These are phyloP conservation scores for Drosophila insularis DNA, from an alignment of 1,140 invertebrate genomes.

Conservation along the genomic window DNA sequence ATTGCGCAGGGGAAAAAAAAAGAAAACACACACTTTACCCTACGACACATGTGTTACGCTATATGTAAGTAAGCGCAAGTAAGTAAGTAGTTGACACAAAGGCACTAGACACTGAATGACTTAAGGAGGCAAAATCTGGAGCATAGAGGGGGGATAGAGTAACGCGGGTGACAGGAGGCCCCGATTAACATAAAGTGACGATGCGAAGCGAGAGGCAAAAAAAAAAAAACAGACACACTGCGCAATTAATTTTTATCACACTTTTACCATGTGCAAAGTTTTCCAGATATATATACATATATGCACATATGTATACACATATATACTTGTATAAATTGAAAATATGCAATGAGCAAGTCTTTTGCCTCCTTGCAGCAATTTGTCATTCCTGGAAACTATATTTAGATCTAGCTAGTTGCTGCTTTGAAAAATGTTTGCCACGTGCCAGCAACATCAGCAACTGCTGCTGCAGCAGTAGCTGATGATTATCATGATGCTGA, in stretches of 20 bases:
- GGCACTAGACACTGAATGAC: slow-evolving; percentile 57
- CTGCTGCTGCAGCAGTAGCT: neutral
- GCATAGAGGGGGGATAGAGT: neutral
- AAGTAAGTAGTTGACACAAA: slow-evolving; percentile 52
- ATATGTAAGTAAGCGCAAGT: neutral
- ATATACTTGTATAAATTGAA: slow-evolving; percentile 1
- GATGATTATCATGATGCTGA: slow-evolving; percentile 18
- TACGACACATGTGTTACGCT: slow-evolving; percentile 15
- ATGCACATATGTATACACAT: slow-evolving; percentile 8
- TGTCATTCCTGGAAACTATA: slow-evolving; percentile 54
- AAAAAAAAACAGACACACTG: slow-evolving; percentile 40
- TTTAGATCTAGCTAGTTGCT: slow-evolving; percentile 53
- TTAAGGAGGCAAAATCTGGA: slow-evolving; percentile 15
- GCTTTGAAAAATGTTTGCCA: slow-evolving; percentile 61
- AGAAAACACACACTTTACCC: slow-evolving; percentile 17
- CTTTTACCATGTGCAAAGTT: slow-evolving; percentile 74
- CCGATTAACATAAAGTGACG: slow-evolving; percentile 67
- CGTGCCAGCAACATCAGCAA: slow-evolving; percentile 35
- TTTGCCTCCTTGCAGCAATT: slow-evolving; percentile 57
- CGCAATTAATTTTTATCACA: slow-evolving; percentile 82
- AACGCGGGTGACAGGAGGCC: slow-evolving; percentile 16
- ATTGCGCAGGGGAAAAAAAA: slow-evolving; percentile 62
- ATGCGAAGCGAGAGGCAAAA: slow-evolving; percentile 36
- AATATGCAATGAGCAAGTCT: slow-evolving; percentile 33
- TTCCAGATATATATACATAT: slow-evolving; percentile 30